Conservation (phyloP, 2,888 invertebrate species). For the Cryptocheilus praepositus region DNA sequence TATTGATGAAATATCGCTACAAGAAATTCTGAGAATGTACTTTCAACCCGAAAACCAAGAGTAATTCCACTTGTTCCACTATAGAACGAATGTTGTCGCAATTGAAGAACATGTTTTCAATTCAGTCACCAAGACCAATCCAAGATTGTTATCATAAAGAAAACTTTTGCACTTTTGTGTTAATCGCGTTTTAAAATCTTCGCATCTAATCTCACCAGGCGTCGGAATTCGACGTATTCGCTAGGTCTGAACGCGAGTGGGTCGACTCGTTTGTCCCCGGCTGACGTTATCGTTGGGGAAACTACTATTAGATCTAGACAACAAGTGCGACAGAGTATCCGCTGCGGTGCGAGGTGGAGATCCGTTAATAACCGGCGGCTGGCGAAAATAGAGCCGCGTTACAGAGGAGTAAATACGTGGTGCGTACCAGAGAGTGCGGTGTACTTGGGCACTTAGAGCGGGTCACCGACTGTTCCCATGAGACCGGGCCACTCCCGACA, state of each 20-base stretch:
- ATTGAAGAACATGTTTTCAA: too few species aligned
- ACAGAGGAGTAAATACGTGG: conserved; percentile 36
- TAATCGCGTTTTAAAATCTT: too few species aligned
- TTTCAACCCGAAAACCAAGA: too few species aligned
- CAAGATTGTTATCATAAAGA: too few species aligned
- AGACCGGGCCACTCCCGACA: background rate
- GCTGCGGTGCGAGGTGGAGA: conserved; percentile 36
- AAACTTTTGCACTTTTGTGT: too few species aligned
- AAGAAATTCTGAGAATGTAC: too few species aligned
- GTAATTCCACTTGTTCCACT: too few species aligned
- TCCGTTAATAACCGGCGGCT: conserved; percentile 57
- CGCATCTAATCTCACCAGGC: background rate
- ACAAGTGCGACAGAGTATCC: conserved; percentile 48
- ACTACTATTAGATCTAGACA: conserved; percentile 58
- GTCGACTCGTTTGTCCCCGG: conserved; percentile 5
- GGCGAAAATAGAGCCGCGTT: conserved; percentile 51
- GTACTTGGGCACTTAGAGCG: conserved; percentile 33
- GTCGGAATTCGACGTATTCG: too few species aligned
- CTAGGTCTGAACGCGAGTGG: background rate
- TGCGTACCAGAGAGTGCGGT: conserved; percentile 22
- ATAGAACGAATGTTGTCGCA: too few species aligned
- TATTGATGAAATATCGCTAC: too few species aligned
- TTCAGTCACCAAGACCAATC: too few species aligned
- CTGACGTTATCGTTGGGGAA: conserved; percentile 38
- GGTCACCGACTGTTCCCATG: conserved; percentile 37